phyloP scores from a whole-genome alignment of 2,113 vertebrate genomes.

The Euleptes europaea region DNA sequence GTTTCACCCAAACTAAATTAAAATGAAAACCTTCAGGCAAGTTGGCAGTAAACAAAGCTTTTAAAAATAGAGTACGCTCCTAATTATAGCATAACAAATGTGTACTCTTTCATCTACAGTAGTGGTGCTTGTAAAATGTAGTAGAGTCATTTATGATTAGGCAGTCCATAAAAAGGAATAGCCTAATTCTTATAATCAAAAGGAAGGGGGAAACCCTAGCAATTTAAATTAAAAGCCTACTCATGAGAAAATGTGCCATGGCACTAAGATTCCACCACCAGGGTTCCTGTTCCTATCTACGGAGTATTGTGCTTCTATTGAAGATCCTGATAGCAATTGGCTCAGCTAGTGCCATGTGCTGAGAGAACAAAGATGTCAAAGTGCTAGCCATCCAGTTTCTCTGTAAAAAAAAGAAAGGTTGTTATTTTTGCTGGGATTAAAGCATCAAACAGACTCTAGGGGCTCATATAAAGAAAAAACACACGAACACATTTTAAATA shows the following conservation, averaged over 20 bases:
- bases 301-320: slow-evolving; percentile 1
- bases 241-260: neutral
- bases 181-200: slow-evolving; percentile 49
- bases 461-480: no score
- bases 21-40: slow-evolving; percentile 66
- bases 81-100: slow-evolving; percentile 70
- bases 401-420: neutral
- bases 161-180: slow-evolving; percentile 58
- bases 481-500: no score
- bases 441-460: neutral
- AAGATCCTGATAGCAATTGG: neutral
- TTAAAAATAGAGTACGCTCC: slow-evolving; percentile 59
- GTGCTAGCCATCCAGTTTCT: neutral
- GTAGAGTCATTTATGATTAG: slow-evolving; percentile 62
- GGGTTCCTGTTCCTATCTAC: slow-evolving; percentile 14
- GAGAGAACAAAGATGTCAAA: neutral
- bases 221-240: slow-evolving; percentile 47
- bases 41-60: slow-evolving; percentile 50
- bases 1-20: slow-evolving; percentile 62
- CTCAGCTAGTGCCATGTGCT: neutral
- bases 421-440: neutral
- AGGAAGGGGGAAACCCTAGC: slow-evolving; percentile 39
- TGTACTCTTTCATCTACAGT: slow-evolving; percentile 63
- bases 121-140: slow-evolving; percentile 53
- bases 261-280: neutral